Percentiles rank a stretch among this genome's conserved stretches.
These are phyloP conservation scores for Pseudocheirus occidentalis DNA, from an alignment of 2,797 vertebrate genomes.

Conservation along the genomic window DNA sequence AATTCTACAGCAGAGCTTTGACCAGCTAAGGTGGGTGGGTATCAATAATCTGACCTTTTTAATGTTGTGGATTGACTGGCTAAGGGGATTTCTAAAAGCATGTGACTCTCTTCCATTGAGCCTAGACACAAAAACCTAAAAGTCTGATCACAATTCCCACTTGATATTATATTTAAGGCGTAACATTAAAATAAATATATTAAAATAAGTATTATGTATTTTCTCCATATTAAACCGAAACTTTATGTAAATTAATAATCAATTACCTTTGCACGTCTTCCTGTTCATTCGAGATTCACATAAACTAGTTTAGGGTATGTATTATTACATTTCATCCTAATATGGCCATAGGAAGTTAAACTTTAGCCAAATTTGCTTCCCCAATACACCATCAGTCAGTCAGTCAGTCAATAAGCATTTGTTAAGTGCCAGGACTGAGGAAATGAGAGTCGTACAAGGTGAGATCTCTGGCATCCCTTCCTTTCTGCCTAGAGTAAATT, in stretches of 20 bases:
- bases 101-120: constrained; percentile 53
- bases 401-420: background rate
- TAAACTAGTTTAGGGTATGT: constrained; percentile 79
- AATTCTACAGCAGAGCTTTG: constrained; percentile 42
- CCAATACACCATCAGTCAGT: constrained; percentile 58
- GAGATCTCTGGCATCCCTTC: constrained; percentile 47
- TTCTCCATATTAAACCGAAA: constrained; percentile 76
- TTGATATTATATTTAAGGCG: constrained; percentile 74
- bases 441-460: constrained; percentile 64
- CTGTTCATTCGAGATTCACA: constrained; percentile 75
- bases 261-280: constrained; percentile 72
- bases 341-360: constrained; percentile 76
- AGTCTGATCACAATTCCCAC: constrained; percentile 66
- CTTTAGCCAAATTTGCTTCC: constrained; percentile 71
- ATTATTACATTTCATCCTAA: constrained; percentile 79
- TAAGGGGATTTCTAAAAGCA: constrained; percentile 56
- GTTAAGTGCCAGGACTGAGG: constrained; percentile 22
- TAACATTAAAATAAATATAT: constrained; percentile 68
- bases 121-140: constrained; percentile 63
- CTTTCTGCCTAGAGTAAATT: constrained; percentile 44
- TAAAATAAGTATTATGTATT: constrained; percentile 77
- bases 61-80: constrained; percentile 41
- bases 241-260: constrained; percentile 80
- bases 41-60: constrained; percentile 40
- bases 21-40: constrained; percentile 16